Evolutionary conservation across 1,140 invertebrate species (phyloP), one percentile per base, ranked within the genome.

Genomic region (Drosophila asahinai): DNA sequence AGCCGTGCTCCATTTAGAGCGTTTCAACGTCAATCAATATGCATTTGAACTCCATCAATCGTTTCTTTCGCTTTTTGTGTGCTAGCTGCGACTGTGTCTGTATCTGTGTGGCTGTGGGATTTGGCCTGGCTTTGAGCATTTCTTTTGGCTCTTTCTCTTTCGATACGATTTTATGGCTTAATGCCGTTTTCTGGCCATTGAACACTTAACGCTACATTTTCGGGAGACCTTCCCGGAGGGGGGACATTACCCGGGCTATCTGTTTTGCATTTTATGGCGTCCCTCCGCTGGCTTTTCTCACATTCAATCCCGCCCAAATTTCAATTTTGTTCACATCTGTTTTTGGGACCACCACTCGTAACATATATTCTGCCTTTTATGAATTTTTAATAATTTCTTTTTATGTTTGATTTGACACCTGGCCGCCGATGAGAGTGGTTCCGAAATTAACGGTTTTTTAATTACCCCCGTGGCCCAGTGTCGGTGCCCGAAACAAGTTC

Each of bases 11-110:
- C 84, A 87, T 90, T 87, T 87, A 81, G 86, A 78, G 64, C 77
- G 80, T 87, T 87, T 87, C 81, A 89, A 90, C 84, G 84, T 89
- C 86, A 90, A 89, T 89, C 86, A 89, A 90, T 90, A 89, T 90
- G 86, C 86, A 89, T 89, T 80, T 89, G 71, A 90, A 66, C 86
- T 84, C 81, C 82, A 84, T 89, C 74, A 80, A 86, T 74, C 71
- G 71, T 83, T 79, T 68, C 64, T 80, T 86, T 80, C 60, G 59
- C 36, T 71, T 81, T 75, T 67, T 49, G 25, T 57, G 43, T 62
- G 52, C 33, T 55, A 38, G 52, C 33, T 55, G 17, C 52, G 52
- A 55, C 17, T 55, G 52, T 38, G 33, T 38, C 33, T 54, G 52
- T 38, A 17, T 38, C 33, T 54, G 52, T 55, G 33, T 12, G 58